These are phyloP conservation scores for Melikaiella ostensackeni DNA, from an alignment of 2,888 invertebrate genomes.

Conservation along the genomic window DNA sequence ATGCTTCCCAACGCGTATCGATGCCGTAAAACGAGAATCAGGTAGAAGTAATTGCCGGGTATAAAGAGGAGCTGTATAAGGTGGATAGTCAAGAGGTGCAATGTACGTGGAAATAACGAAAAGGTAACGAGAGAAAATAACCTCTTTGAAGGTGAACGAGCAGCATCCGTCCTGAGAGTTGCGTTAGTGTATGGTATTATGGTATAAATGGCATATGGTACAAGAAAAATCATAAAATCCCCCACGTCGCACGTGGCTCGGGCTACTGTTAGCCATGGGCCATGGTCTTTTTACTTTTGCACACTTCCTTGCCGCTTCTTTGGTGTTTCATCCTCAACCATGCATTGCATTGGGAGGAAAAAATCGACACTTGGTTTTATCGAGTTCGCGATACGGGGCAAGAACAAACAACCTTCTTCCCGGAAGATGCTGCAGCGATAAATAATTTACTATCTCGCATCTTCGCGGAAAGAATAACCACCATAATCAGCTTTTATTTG, in stretches of 20 bases:
- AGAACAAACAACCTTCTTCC: slow-evolving; percentile 24
- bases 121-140: slow-evolving; percentile 32
- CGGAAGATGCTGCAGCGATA: slow-evolving; percentile 14
- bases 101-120: slow-evolving; percentile 17
- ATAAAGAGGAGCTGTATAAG: slow-evolving; percentile 8
- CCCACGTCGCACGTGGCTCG: slow-evolving; percentile 13
- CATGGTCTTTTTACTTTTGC: background rate
- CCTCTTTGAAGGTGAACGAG: slow-evolving; percentile 25
- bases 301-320: background rate
- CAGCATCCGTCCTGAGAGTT: slow-evolving; percentile 4
- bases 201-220: background rate
- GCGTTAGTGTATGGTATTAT: background rate
- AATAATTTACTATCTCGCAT: slow-evolving; percentile 6
- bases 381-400: slow-evolving; percentile 1
- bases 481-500: background rate
- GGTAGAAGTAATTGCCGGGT: slow-evolving; percentile 33
- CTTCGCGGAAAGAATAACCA: background rate
- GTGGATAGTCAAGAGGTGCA: slow-evolving; percentile 6
- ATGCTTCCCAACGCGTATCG: slow-evolving; percentile 37
- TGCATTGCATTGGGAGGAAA: background rate
- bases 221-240: slow-evolving; percentile 17
- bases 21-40: slow-evolving; percentile 33
- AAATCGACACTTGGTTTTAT: slow-evolving; percentile 29
- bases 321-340: background rate
- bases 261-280: slow-evolving; percentile 7